These are phyloP conservation scores for Drosophila meridiana DNA, from an alignment of 2,888 invertebrate genomes.

Conservation along the genomic window DNA sequence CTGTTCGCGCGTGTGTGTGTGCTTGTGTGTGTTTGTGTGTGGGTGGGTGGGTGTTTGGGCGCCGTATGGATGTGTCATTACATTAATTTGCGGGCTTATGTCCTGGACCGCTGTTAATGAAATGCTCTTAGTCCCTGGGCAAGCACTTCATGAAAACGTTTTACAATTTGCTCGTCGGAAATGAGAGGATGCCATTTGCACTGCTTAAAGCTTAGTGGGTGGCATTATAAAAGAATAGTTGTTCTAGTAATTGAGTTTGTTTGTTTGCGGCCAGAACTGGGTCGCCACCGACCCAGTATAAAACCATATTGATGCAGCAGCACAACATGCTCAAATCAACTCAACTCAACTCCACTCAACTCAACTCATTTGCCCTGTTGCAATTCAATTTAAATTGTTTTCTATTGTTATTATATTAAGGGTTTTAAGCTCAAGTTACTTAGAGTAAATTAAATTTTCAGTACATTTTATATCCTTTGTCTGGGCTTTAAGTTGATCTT, in stretches of 20 bases:
- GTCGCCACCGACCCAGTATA: slow-evolving; percentile 28
- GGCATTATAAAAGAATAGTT: slow-evolving; percentile 62
- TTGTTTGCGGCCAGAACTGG: slow-evolving; percentile 56
- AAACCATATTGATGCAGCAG: slow-evolving; percentile 10
- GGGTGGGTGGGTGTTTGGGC: background rate
- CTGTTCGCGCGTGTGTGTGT: slow-evolving; percentile 1
- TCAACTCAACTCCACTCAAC: slow-evolving; percentile 21
- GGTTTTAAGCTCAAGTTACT: background rate
- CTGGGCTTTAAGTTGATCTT: background rate
- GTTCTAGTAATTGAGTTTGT: slow-evolving; percentile 62
- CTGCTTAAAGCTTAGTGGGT: slow-evolving; percentile 50
- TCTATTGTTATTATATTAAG: slow-evolving; percentile 3
- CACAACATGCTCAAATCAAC: slow-evolving; percentile 19
- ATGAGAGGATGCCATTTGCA: slow-evolving; percentile 41
- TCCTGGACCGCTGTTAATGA: slow-evolving; percentile 56
- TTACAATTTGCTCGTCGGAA: slow-evolving; percentile 45
- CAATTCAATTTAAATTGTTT: slow-evolving; percentile 18
- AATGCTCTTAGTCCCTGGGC: slow-evolving; percentile 47
- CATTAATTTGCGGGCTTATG: slow-evolving; percentile 70
- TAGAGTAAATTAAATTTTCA: background rate
- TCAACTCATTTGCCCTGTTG: slow-evolving; percentile 18
- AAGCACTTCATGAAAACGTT: slow-evolving; percentile 63
- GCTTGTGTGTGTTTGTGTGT: slow-evolving; percentile 5
- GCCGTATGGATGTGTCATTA: slow-evolving; percentile 51
- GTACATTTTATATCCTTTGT: background rate